Evolutionary conservation across 2,797 vertebrate species (phyloP).

Genomic region (Sebastolobus alascanus): DNA sequence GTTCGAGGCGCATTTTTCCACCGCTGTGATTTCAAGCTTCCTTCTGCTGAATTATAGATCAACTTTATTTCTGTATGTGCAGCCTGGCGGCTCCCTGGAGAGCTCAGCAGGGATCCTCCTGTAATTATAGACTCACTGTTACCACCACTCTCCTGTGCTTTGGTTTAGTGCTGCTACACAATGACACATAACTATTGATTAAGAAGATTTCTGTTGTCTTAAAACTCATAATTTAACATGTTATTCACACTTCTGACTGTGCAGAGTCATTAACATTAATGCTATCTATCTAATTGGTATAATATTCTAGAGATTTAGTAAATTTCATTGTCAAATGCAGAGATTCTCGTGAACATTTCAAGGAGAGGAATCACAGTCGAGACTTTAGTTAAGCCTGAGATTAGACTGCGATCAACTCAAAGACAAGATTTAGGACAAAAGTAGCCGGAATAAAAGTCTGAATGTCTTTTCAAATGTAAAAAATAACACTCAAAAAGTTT

Average conservation of each 20-base stretch:
- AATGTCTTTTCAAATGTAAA: too few species aligned
- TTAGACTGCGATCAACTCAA: background rate
- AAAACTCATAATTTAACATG: background rate
- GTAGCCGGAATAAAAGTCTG: too few species aligned
- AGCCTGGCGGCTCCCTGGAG: slow-evolving; percentile 33
- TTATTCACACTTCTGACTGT: background rate
- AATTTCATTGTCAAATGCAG: too few species aligned
- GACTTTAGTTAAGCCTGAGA: too few species aligned
- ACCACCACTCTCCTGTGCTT: background rate
- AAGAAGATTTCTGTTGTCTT: background rate
- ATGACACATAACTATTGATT: background rate
- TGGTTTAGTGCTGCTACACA: background rate
- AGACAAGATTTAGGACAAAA: background rate
- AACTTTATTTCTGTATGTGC: slow-evolving; percentile 68
- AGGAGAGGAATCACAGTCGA: too few species aligned
- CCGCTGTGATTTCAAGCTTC: slow-evolving; percentile 43
- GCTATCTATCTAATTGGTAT: too few species aligned
- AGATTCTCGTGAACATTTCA: too few species aligned
- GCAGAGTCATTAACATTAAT: background rate
- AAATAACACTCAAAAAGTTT: too few species aligned
- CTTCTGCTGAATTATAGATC: slow-evolving; percentile 72
- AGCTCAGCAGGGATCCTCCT: slow-evolving; percentile 43
- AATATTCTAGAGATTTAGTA: too few species aligned
- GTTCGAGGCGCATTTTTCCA: background rate
- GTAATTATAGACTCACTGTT: slow-evolving; percentile 20